Evolutionary conservation across 2,113 vertebrate species (phyloP), one percentile per base, ranked within the genome.

Genomic region (Camelus bactrianus): DNA sequence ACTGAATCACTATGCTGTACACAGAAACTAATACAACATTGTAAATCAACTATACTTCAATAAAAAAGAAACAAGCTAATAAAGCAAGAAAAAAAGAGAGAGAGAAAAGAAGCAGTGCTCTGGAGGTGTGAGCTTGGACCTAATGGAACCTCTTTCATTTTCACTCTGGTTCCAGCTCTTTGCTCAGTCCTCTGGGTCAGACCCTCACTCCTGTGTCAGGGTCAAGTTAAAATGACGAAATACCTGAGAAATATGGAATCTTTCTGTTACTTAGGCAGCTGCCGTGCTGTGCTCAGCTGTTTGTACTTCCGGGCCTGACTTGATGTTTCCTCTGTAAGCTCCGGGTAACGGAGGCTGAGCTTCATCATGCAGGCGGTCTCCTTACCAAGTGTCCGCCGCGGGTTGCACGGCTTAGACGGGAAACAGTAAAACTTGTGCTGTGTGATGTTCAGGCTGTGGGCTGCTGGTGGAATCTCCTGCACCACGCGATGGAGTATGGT

Each of bases 331-430:
- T 77, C 26, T 95, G 35, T 93, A 93, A 86, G 64, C 77, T 58
- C 80, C 82, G 62, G 58, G 15, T 56, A 91, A 91, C 93, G 94
- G 92, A 97, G 89, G 32, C 80, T 48, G 13, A 88, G 93, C 62
- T 95, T 96, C 69, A 91, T 95, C 96, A 95, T 95, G 95, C 96
- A 98, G 81, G 98, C 97, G 87, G 84, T 96, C 88, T 87, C 92
- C 76, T 52, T 89, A 96, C 72, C 86, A 46, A 76, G 75, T 90
- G 94, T 93, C 73, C 38, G 86, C 67, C 70, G 0, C 48, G 64
- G 73, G 65, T 95, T 96, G 30, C 91, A 92, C 87, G 95, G 97
- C 98, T 97, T 98, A 84, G 30, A 64, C 58, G 8, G 58, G 58
- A 46, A 96, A 90, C 75, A 79, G 92, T 95, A 96, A 65, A 98